Base-by-base conservation (phyloP, 2,113 vertebrate species). In the Calidris pugnax region DNA sequence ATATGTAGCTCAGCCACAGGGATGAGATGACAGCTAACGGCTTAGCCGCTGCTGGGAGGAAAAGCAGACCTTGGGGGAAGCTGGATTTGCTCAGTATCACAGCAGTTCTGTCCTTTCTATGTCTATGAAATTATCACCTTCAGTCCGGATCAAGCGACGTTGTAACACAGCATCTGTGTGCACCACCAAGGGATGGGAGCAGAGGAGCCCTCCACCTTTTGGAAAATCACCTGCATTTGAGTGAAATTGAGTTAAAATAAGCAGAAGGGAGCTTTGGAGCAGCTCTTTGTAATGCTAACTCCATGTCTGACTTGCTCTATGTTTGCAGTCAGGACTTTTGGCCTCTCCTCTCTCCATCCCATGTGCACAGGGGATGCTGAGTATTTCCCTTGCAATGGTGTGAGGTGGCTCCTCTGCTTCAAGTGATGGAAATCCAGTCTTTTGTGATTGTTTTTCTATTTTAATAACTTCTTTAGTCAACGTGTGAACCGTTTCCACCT, bases 11-110 rank as follows among this genome's bases (percentile, higher is more conserved):
- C 88, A 66, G 85, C 83, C 83, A 37, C 64, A 4, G 81, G 91
- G 83, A 91, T n/a, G 87, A 76, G 89, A 89, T 92, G 95, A 93
- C 95, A 93, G 90, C 90, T 87, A 72, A 43, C 22, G 45, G 85
- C 93, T 95, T 55, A 39, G 90, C 67, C 7, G 57, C 87, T 77
- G 71, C 87, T 11, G 3, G 64, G 79, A 86, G 88, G 64, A 62
- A 60, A 51, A 84, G 64, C 87, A 90, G 77, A 60, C 51, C 72
- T 76, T 5, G 41, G 79, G 59, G 73, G 60, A 60, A 43, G 88
- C 59, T 84, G 87, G 48, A 10, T 85, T 90, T 84, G 84, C 76
- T 92, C 85, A 43, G 51, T 35, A 9, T 87, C 28, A 4, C 35
- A 1, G 37, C 3, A 3, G 33, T 63, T 92, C 33, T 15, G 17